phyloP scores from a whole-genome alignment of 2,888 invertebrate species.

The Sicus ferrugineus region DNA sequence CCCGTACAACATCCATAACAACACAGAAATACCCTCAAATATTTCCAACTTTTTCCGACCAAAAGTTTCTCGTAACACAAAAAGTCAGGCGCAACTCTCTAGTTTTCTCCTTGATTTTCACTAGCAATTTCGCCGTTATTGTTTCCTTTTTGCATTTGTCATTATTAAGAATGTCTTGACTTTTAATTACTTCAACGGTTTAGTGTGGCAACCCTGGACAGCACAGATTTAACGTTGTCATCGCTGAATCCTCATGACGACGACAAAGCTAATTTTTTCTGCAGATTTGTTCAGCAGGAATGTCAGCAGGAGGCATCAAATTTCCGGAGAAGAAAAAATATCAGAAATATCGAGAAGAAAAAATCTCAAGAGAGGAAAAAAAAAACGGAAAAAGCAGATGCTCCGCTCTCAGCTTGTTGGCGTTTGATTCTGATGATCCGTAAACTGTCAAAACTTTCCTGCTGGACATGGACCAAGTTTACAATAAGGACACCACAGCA shows the following conservation, averaged over 20 bases:
- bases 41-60: neutral
- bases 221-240: no score
- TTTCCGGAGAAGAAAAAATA: neutral
- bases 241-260: neutral
- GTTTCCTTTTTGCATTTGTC: neutral
- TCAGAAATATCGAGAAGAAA: neutral
- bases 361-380: neutral
- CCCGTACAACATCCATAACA: no score
- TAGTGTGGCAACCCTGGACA: neutral
- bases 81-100: neutral
- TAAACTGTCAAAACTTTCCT: slow-evolving; percentile 22
- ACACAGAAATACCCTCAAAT: neutral
- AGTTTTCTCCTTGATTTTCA: no score
- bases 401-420: neutral
- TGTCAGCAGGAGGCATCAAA: no score
- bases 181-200: neutral
- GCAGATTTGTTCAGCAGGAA: no score
- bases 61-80: neutral
- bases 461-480: slow-evolving; percentile 25
- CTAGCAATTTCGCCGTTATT: neutral
- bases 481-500: neutral
- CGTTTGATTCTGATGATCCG: slow-evolving; percentile 27
- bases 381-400: no score
- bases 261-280: neutral
- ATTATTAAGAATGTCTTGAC: neutral